Conservation (phyloP, 92 coral and sea anemone species). For the Blastomussa wellsi region DNA sequence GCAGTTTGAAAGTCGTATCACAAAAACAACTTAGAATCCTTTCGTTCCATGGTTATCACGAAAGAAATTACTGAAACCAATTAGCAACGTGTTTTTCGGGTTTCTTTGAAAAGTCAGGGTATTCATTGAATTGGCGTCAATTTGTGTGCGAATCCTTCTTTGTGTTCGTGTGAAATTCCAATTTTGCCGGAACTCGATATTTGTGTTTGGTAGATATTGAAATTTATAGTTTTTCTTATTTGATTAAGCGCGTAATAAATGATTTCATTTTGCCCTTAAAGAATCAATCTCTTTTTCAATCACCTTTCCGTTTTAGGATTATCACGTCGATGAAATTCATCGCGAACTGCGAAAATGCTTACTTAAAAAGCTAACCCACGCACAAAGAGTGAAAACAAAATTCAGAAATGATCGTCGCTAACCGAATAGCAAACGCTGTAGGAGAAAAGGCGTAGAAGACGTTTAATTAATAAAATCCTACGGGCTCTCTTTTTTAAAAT, state of each 20-base stretch:
- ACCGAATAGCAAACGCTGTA: not conserved
- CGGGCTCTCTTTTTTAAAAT: not conserved
- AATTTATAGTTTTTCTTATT: slow-evolving; percentile 21
- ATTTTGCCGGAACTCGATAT: slow-evolving; percentile 1
- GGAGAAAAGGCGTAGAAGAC: not conserved
- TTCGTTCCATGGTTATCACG: not conserved
- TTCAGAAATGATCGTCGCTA: not conserved
- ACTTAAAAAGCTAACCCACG: slow-evolving; percentile 7
- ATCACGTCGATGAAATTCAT: not conserved
- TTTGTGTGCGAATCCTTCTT: not conserved
- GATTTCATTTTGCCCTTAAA: not conserved
- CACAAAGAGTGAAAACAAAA: slow-evolving; percentile 10
- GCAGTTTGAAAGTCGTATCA: slow-evolving; percentile 8
- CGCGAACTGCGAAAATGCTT: not conserved
- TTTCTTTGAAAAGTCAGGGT: slow-evolving; percentile 29
- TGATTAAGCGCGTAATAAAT: not conserved
- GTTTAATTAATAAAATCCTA: not conserved
- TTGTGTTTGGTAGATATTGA: not conserved
- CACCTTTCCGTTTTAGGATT: slow-evolving; percentile 2
- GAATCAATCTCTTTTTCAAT: slow-evolving; percentile 5
- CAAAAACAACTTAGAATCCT: not conserved
- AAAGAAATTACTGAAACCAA: not conserved
- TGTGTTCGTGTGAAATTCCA: slow-evolving; percentile 6
- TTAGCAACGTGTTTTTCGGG: slow-evolving; percentile 1
- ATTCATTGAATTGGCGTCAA: not conserved